A percentile compares a stretch with the other conserved stretches of the same genome.
Evolutionary conservation across 2,797 vertebrate genomes (phyloP).

Genomic region (Channallabes apus): DNA sequence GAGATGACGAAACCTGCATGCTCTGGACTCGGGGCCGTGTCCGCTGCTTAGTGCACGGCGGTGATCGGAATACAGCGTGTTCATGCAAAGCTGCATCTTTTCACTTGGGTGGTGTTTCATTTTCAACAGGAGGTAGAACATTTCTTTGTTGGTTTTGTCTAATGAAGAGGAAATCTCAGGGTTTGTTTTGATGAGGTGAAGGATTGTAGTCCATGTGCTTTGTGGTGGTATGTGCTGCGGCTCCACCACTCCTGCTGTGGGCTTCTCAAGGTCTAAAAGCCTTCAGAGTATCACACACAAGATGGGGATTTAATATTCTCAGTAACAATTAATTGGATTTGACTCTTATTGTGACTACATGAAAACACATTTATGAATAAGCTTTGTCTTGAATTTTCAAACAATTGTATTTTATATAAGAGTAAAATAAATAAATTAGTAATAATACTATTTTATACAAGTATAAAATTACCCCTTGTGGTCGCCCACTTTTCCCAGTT

Average conservation of each 20-base stretch:
- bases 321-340: not conserved
- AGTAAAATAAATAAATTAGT: too few species aligned
- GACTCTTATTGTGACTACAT: not conserved
- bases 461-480: slow-evolving; percentile 1
- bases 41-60: not conserved
- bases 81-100: slow-evolving; percentile 23
- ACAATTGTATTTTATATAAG: not conserved
- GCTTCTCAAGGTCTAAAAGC: not conserved
- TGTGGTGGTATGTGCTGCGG: slow-evolving; percentile 14
- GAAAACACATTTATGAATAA: not conserved
- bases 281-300: not conserved
- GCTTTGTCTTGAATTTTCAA: not conserved
- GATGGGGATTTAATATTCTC: not conserved
- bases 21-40: not conserved
- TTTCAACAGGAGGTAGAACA: not conserved
- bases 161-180: not conserved
- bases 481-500: slow-evolving; percentile 17
- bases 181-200: not conserved
- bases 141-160: not conserved
- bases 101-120: not conserved
- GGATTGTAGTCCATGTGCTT: not conserved
- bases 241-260: slow-evolving; percentile 6
- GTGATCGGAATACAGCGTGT: not conserved
- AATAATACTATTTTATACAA: too few species aligned
- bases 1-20: slow-evolving; percentile 12